Conservation (phyloP, 2,113 vertebrate genomes). For the Pomatostomus ruficeps region DNA sequence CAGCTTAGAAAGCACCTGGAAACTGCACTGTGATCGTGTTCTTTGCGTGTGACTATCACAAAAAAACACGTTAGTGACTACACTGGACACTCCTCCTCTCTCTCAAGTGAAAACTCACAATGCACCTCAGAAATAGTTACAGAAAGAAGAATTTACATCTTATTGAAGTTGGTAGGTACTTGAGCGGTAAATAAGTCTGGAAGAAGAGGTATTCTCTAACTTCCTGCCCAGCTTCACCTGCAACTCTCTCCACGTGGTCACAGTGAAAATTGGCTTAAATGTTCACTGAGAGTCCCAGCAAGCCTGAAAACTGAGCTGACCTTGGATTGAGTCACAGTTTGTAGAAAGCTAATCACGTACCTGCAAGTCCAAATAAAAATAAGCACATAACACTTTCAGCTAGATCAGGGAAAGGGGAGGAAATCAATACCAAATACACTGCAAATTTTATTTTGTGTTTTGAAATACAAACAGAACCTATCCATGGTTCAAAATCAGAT, state of each 20-base stretch:
- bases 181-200: not conserved
- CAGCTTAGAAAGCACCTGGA: not conserved
- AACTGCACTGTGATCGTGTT: not conserved
- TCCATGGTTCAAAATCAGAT: not conserved
- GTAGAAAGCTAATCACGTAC: conserved; percentile 23
- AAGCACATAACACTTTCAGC: conserved; percentile 5
- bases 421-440: conserved; percentile 51
- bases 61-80: not conserved
- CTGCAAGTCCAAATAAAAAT: conserved; percentile 35
- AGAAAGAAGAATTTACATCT: not conserved
- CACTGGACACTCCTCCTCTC: not conserved
- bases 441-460: conserved; percentile 24
- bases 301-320: not conserved
- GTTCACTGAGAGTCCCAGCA: not conserved
- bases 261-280: not conserved
- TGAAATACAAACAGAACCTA: conserved; percentile 5
- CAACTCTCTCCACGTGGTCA: not conserved
- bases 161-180: not conserved
- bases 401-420: not conserved
- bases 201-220: not conserved
- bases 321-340: conserved; percentile 7
- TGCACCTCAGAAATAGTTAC: not conserved
- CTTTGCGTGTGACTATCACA: not conserved
- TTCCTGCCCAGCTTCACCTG: not conserved
- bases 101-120: not conserved